Conservation (phyloP, 2,888 invertebrate genomes). For the Athalia rosae region DNA sequence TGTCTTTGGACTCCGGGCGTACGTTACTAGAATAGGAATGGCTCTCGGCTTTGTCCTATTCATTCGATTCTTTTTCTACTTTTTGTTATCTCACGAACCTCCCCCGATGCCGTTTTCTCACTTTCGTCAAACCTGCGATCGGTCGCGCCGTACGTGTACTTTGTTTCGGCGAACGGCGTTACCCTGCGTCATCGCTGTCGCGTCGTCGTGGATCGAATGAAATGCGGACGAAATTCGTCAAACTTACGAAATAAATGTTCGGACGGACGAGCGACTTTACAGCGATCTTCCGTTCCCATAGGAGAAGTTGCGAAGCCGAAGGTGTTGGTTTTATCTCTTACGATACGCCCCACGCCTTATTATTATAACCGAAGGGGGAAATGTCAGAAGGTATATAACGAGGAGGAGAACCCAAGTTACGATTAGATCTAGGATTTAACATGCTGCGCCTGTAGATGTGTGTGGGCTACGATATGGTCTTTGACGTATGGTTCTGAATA, state of each 20-base stretch:
- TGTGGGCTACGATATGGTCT: neutral
- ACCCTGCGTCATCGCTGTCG: too few species aligned
- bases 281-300: too few species aligned
- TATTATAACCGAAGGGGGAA: neutral
- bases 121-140: neutral
- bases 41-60: neutral
- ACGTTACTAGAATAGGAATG: slow-evolving; percentile 29
- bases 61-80: neutral
- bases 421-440: slow-evolving; percentile 34
- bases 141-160: neutral
- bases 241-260: too few species aligned
- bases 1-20: neutral
- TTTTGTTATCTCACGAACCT: neutral
- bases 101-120: neutral
- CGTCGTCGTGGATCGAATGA: too few species aligned
- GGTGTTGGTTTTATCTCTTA: too few species aligned
- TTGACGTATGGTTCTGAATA: slow-evolving; percentile 25
- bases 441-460: slow-evolving; percentile 2
- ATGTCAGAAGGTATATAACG: slow-evolving; percentile 9
- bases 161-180: too few species aligned
- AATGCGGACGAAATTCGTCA: too few species aligned
- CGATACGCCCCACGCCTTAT: neutral
- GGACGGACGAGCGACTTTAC: too few species aligned
- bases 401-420: neutral
- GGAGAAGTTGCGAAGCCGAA: too few species aligned